Conservation (phyloP, 2,113 vertebrate species). For the Amia ocellicauda region DNA sequence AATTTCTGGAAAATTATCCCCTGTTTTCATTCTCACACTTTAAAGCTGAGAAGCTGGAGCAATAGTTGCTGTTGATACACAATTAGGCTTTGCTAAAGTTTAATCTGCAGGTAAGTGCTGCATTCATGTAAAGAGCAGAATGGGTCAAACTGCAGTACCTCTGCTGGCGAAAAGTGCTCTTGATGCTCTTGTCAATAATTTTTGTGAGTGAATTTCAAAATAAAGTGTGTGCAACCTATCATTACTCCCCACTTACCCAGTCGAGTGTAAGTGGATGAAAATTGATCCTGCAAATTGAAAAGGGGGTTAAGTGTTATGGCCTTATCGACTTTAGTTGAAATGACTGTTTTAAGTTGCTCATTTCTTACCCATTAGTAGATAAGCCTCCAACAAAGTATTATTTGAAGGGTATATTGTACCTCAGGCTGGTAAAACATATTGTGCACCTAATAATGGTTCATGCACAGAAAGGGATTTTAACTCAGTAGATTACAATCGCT, state of each 20-base stretch:
- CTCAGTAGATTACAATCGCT: conserved; percentile 47
- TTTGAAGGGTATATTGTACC: conserved; percentile 63
- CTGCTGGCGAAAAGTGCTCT: conserved; percentile 68
- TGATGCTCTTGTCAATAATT: conserved; percentile 73
- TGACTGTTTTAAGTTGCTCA: conserved; percentile 81
- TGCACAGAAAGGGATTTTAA: conserved; percentile 53
- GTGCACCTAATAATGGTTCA: conserved; percentile 62
- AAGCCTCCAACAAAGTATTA: conserved; percentile 74
- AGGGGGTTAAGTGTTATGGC: conserved; percentile 80
- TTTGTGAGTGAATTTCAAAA: conserved; percentile 85
- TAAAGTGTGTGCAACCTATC: conserved; percentile 89
- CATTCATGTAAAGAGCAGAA: conserved; percentile 74
- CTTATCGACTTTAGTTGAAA: conserved; percentile 84
- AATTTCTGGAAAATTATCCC: conserved; percentile 75
- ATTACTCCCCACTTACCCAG: conserved; percentile 88
- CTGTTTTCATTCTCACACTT: conserved; percentile 67
- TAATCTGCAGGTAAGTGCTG: conserved; percentile 82
- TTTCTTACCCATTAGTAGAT: conserved; percentile 88
- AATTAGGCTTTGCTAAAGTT: conserved; percentile 79
- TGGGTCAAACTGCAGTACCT: conserved; percentile 69
- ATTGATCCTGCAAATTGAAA: conserved; percentile 92
- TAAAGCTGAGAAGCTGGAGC: conserved; percentile 66
- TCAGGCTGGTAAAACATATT: conserved; percentile 53
- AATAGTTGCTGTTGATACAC: conserved; percentile 70
- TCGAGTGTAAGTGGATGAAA: conserved; percentile 85